Conservation (phyloP, 2,888 invertebrate species). For the Anorthoa munda region DNA sequence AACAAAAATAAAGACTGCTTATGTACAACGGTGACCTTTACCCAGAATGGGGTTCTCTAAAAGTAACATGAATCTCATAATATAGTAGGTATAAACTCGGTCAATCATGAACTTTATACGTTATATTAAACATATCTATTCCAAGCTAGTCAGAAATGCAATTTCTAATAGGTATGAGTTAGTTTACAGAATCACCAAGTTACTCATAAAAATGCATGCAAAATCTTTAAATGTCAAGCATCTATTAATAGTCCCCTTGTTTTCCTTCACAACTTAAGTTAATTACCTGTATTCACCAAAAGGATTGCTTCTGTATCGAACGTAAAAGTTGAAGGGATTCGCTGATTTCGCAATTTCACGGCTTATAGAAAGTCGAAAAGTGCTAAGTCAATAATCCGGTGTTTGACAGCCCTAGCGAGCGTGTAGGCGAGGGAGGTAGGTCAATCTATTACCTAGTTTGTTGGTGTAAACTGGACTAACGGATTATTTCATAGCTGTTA, state of each 20-base stretch:
- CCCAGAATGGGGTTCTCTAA: too few relatives aligned
- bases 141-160: too few relatives aligned
- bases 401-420: slow-evolving; percentile 53
- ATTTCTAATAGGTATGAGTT: too few relatives aligned
- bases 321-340: slow-evolving; percentile 25
- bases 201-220: background rate
- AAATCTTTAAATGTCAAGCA: background rate
- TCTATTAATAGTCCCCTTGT: background rate
- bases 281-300: slow-evolving; percentile 18
- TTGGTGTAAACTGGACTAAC: slow-evolving; percentile 54
- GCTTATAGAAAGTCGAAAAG: slow-evolving; percentile 29
- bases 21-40: too few relatives aligned
- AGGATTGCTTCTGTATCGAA: slow-evolving; percentile 4
- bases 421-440: slow-evolving; percentile 46
- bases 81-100: too few relatives aligned
- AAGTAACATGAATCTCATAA: too few relatives aligned
- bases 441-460: slow-evolving; percentile 68
- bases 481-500: slow-evolving; percentile 52
- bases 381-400: slow-evolving; percentile 36
- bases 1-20: too few relatives aligned
- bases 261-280: background rate
- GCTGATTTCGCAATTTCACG: slow-evolving; percentile 36
- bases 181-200: too few relatives aligned
- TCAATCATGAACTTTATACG: too few relatives aligned
- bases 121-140: too few relatives aligned